Conservation (phyloP, 2,113 vertebrate genomes). For the Epinephelus lanceolatus region DNA sequence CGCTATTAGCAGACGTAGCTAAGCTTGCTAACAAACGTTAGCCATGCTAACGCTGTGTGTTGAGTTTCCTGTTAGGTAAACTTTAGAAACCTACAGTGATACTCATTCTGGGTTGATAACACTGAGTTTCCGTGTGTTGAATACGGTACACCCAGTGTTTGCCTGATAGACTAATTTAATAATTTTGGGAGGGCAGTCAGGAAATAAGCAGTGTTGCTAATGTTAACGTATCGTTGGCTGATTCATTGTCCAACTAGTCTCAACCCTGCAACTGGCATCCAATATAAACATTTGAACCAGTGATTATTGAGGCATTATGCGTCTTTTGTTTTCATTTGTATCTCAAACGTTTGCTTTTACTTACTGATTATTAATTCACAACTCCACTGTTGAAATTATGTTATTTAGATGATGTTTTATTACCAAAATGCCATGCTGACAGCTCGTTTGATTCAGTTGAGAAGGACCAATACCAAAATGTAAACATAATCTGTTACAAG, state of each 20-base stretch:
- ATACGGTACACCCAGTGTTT: not conserved
- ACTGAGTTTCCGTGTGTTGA: accelerated
- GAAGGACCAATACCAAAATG: not conserved
- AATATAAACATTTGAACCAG: not conserved
- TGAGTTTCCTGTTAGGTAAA: not conserved
- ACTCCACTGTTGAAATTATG: not conserved
- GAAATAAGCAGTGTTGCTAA: slow-evolving; percentile 5
- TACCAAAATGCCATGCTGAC: not conserved
- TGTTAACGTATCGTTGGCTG: not conserved
- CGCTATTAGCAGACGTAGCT: slow-evolving; percentile 54
- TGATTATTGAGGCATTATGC: too few species aligned
- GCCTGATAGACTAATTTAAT: accelerated
- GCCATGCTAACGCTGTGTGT: slow-evolving; percentile 21
- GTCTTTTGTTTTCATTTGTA: too few species aligned
- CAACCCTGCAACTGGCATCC: not conserved
- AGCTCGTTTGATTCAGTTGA: not conserved
- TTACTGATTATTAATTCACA: too few species aligned
- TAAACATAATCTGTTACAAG: not conserved
- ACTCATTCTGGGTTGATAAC: accelerated
- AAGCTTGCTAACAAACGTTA: slow-evolving; percentile 48
- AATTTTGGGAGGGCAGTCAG: not conserved
- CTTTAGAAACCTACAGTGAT: not conserved
- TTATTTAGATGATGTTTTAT: not conserved
- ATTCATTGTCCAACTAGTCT: not conserved
- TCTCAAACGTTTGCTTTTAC: not conserved